Evolutionary conservation across 2,888 invertebrate genomes (phyloP).

Genomic region (Leptarthrus brevirostris): DNA sequence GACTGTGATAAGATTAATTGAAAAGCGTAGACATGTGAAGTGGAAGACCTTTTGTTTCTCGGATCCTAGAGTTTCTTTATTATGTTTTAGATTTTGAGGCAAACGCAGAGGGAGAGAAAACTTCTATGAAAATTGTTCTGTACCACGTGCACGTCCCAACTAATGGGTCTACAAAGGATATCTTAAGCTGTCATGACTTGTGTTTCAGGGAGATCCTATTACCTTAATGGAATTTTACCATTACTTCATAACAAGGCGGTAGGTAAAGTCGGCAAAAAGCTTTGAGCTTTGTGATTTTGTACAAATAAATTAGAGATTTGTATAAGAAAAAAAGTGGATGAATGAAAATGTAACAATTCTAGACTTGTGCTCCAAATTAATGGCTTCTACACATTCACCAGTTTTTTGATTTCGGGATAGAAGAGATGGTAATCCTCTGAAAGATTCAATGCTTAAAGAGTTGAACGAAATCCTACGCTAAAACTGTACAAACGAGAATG

Average conservation of each 20-base stretch:
- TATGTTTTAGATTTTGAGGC: neutral
- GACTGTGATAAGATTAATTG: slow-evolving; percentile 23
- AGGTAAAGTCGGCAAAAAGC: neutral
- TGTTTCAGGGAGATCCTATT: slow-evolving; percentile 22
- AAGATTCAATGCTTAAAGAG: too few relatives aligned
- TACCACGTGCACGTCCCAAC: too few relatives aligned
- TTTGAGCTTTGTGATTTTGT: neutral
- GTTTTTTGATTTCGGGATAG: too few relatives aligned
- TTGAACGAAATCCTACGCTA: too few relatives aligned
- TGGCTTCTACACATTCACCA: too few relatives aligned
- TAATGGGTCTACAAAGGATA: neutral
- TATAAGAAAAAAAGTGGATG: too few relatives aligned
- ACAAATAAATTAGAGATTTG: too few relatives aligned
- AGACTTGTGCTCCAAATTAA: too few relatives aligned
- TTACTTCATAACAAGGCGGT: neutral
- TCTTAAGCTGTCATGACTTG: slow-evolving; percentile 26
- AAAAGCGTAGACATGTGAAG: neutral
- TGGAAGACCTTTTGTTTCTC: slow-evolving; percentile 8
- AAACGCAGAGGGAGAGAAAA: too few relatives aligned
- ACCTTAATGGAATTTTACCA: slow-evolving; percentile 41
- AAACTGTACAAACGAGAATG: too few relatives aligned
- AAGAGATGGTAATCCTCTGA: too few relatives aligned
- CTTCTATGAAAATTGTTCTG: neutral
- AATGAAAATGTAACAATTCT: too few relatives aligned
- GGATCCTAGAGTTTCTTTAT: neutral